phyloP scores from a whole-genome alignment of 2,797 vertebrate genomes.

The Oreonectes daqikongensis region DNA sequence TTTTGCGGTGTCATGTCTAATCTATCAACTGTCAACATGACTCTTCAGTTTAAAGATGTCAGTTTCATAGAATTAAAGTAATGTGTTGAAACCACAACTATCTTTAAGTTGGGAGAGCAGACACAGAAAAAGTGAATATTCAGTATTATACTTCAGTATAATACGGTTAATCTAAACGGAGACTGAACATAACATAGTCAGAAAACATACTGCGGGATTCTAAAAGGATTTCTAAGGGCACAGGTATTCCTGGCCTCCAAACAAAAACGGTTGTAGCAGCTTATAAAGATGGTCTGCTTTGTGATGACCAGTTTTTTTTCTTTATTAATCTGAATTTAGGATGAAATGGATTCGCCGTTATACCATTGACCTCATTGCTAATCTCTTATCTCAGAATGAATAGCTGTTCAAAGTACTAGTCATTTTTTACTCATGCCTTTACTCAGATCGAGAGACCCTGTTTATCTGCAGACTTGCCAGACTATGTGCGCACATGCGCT shows the following conservation, averaged over 20 bases:
- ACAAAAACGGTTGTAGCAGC: too few relatives aligned
- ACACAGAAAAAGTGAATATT: background rate
- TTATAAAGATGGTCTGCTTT: background rate
- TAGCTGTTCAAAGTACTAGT: background rate
- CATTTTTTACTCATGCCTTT: constrained; percentile 16
- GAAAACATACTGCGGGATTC: too few relatives aligned
- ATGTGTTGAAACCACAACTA: constrained; percentile 1
- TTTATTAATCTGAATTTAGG: background rate
- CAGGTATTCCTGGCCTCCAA: background rate
- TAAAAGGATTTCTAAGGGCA: too few relatives aligned
- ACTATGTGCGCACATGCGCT: background rate
- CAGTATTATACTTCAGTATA: background rate
- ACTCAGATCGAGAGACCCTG: constrained; percentile 31
- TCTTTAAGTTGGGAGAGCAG: background rate
- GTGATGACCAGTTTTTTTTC: background rate
- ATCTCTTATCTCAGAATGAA: constrained; percentile 32
- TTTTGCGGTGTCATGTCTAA: background rate
- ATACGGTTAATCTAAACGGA: background rate
- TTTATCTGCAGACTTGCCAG: background rate
- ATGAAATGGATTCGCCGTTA: background rate
- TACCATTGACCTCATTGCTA: constrained; percentile 21
- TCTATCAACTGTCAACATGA: constrained; percentile 12
- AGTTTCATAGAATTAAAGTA: constrained; percentile 8
- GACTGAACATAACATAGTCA: background rate
- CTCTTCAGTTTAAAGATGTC: background rate